These are phyloP conservation scores for Phymanthus crucifer DNA, from an alignment of 92 coral and sea anemone genomes.

Conservation along the genomic window DNA sequence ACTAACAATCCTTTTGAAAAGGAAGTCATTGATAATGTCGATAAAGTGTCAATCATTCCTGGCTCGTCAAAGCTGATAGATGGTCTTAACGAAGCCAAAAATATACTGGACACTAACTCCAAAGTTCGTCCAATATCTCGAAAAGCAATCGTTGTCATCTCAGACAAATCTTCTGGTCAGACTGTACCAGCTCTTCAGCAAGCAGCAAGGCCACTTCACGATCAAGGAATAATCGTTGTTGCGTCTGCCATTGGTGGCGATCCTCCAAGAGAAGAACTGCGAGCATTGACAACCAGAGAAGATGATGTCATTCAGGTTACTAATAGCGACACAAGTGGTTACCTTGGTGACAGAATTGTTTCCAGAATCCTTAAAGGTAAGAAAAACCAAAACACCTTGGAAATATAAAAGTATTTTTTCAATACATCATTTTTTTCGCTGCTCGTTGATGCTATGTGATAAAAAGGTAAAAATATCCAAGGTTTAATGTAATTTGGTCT, in stretches of 20 bases:
- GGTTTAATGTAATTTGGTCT: not conserved
- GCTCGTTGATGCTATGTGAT: too few species aligned
- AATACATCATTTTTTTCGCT: too few species aligned
- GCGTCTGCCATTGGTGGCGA: constrained; percentile 26
- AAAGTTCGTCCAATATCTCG: constrained; percentile 21
- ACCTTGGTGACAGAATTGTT: constrained; percentile 43
- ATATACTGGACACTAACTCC: constrained; percentile 9
- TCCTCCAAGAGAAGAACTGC: constrained; percentile 25
- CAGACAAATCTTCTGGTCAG: constrained; percentile 36
- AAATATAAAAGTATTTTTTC: not conserved
- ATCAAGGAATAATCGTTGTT: constrained; percentile 44
- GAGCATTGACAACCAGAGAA: constrained; percentile 35
- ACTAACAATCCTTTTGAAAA: constrained; percentile 27
- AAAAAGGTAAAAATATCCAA: too few species aligned
- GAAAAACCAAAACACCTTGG: not conserved
- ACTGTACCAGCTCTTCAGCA: constrained; percentile 10
- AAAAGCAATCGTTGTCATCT: constrained; percentile 37
- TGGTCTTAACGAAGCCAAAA: constrained; percentile 30
- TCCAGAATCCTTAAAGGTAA: constrained; percentile 40
- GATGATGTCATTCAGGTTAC: constrained; percentile 42
- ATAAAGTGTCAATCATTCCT: not conserved
- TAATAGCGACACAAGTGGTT: constrained; percentile 33
- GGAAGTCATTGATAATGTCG: constrained; percentile 12
- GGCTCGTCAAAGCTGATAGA: constrained; percentile 15
- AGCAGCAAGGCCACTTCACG: constrained; percentile 36